Base-by-base conservation (phyloP, 2,113 vertebrate species). In the Sigmodon hispidus region DNA sequence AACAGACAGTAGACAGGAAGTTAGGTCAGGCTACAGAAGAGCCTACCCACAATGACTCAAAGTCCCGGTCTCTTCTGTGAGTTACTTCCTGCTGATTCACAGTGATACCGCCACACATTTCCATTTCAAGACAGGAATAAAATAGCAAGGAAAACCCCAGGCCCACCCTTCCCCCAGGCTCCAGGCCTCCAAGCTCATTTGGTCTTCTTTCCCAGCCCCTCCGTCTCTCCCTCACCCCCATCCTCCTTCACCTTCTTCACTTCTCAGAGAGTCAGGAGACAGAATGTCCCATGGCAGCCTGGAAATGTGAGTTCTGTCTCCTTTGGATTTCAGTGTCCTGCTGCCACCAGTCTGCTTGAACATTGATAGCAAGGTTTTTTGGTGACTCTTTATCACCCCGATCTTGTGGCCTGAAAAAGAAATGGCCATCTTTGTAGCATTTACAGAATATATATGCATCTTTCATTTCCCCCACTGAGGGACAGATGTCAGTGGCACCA, bases 171-270 rank as follows among this genome's bases (percentile, higher is more conserved):
- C 50, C 50, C 24, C 50, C 22, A 36, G 45, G 34, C 34, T 69
- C 59, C n/a, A n/a, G n/a, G n/a, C 50, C 50, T 36, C 50, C 22
- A 36, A 34, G 34, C 34, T 69, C 59, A 85, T 29, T 31, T 4
- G 19, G 2, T 48, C 59, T 31, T 63, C 57, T 63, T 50, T 43
- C 12, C 65, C 36, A 26, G 5, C 67, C n/a, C 19, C 19, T 24
- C 50, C 40, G 34, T 7, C 48, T n/a, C 15, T 57, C 55, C 69
- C 43, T 45, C 8, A 17, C 57, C 5, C 24, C 13, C 24, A 9
- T 16, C 2, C 80, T 4, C 36, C 1, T 3, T 24, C 26, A 0
- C 59, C 17, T 24, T 2, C 34, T 24, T 31, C 21, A 7, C 52
- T 40, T 40, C 29, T 21, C 36, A 73, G 17, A 57, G 50, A 17